Base-by-base conservation (phyloP, 2,113 vertebrate species). In the Setophaga kirtlandii region DNA sequence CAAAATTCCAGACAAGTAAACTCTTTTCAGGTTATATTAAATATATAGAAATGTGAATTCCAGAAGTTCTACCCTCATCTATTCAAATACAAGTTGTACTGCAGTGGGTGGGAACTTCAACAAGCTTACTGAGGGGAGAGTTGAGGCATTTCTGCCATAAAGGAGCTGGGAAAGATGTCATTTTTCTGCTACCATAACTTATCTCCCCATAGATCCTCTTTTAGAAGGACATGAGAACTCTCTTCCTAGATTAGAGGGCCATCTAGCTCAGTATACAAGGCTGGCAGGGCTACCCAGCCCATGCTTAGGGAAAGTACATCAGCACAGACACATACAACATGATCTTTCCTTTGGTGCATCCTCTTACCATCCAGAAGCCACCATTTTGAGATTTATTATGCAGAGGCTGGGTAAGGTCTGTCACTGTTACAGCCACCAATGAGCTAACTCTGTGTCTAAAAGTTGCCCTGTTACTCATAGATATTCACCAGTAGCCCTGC, bases 231-330 rank as follows among this genome's bases (percentile, higher is more conserved):
- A 8, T 30, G 27, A 83, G 59, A 83, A 64, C 31, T 68, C 55
- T 77, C 55, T 64, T 91, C 33, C 55, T 81, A 64, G 64, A 74
- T 17, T 78, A 80, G 86, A 93, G 52, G 33, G 64, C 47, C 89
- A 81, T 41, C 64, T 81, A 88, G 55, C 71, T 94, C 75, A 83
- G 24, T 77, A 50, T 15, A 24, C 24, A 25, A 67, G 50, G 31
- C 42, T 83, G 64, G 50, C 39, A 85, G 42, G 39, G 23, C 30
- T 86, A 67, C 16, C 16, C 8, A 69, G 22, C 11, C 69, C 28
- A 28, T 23, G 22, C 9, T 23, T 53, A 50, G 12, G 55, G 55
- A 50, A 86, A 69, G 5, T 31, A 11, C 12, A 31, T n/a, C 35
- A 77, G 25, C 63, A 59, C 4, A 67, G 37, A 7, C 16, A 58